Evolutionary conservation across 1,140 invertebrate species (phyloP), one percentile per base, ranked within the genome.

Genomic region (Trinorchestia longiramus): DNA sequence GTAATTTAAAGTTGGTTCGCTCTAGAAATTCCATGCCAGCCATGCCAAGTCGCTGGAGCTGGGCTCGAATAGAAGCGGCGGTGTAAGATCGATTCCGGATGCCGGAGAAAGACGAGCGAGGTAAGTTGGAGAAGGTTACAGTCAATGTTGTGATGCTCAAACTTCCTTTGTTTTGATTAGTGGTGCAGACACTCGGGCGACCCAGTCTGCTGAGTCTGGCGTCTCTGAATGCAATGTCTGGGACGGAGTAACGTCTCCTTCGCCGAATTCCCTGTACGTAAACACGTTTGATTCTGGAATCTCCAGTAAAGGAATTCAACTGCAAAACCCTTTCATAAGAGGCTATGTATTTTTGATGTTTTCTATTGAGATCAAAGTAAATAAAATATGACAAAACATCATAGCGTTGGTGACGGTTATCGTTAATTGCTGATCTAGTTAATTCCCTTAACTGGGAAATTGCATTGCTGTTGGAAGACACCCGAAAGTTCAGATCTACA

Each of bases 81-180:
- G 88, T 41, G 43, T 43, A 42, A 90, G 88, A 90, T 90, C 88
- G 88, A 90, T 90, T 90, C 88, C 88, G 88, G 88, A 90, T 90
- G 88, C 88, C 43, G 28, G 88, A 90, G 88, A 42, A 41, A 90
- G 88, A 90, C 88, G 88, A 90, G 88, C 88, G 88, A 90, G 88
- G 88, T 90, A 90, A 90, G 88, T 90, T 90, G 88, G 88, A 43
- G n/a, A 43, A 42, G 88, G 88, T 43, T 90, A 43, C 88, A 90
- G 88, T 90, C 88, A 4, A 11, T 90, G 88, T 90, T 90, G 23
- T 90, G 88, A 42, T 43, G n/a, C 88, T 41, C 41, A 42, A 43
- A 43, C 88, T 90, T 90, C 36, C 88, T 90, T 77, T 90, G 88
- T 90, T 90, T 41, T 90, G 88, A 90, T 90, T 90, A 90, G 88